Base-by-base conservation (phyloP, 2,797 vertebrate species). In the Paramormyrops hopkinsi region DNA sequence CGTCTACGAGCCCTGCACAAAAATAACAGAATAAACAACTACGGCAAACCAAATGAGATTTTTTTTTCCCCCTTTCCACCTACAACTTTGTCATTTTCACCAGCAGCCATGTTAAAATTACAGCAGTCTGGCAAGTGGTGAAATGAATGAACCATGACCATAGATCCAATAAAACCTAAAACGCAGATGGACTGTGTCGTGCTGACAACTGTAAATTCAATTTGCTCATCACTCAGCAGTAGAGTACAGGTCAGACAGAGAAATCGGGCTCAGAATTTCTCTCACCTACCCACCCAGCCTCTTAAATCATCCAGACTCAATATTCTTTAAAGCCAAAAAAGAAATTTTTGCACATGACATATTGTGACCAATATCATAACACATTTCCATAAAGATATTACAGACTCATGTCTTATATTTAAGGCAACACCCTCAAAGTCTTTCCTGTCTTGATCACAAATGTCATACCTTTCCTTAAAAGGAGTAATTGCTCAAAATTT, bases 81-180 rank as follows among this genome's bases (percentile, higher is more conserved):
- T 53, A 65, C 37, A 59, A 62, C 73, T 88, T 59, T 89, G 76
- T 89, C 73, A 88, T 88, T 88, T 82, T 89, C 51, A 84, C 41
- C 79, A 85, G 79, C n/a, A 48, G 44, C 79, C 54, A 65, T 82
- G 41, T 84, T 83, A 46, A 59, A 82, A 84, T 41, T 92, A 91
- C 92, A 92, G 92, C 91, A 91, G 92, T 92, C 92, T 92, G 93
- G 92, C 91, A 90, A 89, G 83, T 89, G 90, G 83, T 82, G 51
- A 88, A 91, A 89, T 19, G 73, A 88, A 90, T 90, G 89, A 90
- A 90, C 91, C 89, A 88, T 92, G 92, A 90, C 90, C 91, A 90
- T 87, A 93, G 90, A 91, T 90, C 91, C 90, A 92, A 92, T 93
- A 92, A 92, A 92, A 91, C 89, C 89, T 89, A 90, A 82, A 92